phyloP scores from a whole-genome alignment of 1,140 invertebrate genomes.

The Aphaenogaster rudis region DNA sequence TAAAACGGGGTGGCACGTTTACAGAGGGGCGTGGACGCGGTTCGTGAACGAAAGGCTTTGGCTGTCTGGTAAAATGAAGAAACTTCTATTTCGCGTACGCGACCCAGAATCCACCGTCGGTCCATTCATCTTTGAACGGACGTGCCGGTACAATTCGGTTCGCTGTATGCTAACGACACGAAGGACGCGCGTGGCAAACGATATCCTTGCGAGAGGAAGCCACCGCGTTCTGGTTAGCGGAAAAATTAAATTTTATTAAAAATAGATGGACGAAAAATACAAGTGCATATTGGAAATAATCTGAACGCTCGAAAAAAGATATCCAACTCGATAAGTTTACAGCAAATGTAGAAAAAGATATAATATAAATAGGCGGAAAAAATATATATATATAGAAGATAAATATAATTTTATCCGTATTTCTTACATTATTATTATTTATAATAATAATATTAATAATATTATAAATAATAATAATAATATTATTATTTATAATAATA shows the following conservation, averaged over 20 bases:
- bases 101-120: slow-evolving; percentile 24
- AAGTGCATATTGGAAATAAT: not conserved
- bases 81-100: slow-evolving; percentile 29
- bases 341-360: not conserved
- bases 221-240: not conserved
- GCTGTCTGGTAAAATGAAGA: slow-evolving; percentile 50
- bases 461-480: too few relatives aligned
- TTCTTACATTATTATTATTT: too few relatives aligned
- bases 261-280: not conserved
- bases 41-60: slow-evolving; percentile 62
- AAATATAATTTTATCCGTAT: not conserved
- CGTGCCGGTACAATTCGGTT: slow-evolving; percentile 11
- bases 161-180: not conserved
- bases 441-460: too few relatives aligned
- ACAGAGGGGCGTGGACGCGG: slow-evolving; percentile 48
- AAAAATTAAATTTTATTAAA: slow-evolving; percentile 1
- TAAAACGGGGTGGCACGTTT: slow-evolving; percentile 57
- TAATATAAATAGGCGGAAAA: not conserved
- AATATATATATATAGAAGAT: too few relatives aligned
- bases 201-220: not conserved
- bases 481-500: too few relatives aligned
- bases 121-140: slow-evolving; percentile 26
- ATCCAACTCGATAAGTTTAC: not conserved
- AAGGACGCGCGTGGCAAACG: not conserved
- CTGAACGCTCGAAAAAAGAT: not conserved